These are phyloP conservation scores for Drosophila kambysellisi DNA, from an alignment of 2,888 invertebrate species.

Conservation along the genomic window DNA sequence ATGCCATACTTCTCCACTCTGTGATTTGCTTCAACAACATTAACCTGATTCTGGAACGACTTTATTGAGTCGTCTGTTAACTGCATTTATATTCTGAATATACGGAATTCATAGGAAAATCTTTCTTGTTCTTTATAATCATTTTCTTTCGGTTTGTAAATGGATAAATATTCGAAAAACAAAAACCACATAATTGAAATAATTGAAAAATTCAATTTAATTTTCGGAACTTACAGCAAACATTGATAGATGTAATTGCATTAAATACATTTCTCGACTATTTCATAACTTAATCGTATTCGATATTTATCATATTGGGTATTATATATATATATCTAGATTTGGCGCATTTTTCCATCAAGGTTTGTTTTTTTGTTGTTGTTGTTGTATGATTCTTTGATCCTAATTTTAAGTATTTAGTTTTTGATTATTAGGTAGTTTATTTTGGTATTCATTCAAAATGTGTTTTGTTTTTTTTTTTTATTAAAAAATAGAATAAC, in stretches of 20 bases:
- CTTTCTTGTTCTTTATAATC: not conserved
- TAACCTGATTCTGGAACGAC: conserved; percentile 63
- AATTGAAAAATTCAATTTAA: conserved; percentile 74
- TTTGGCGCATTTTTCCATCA: conserved; percentile 71
- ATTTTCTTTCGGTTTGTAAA: not conserved
- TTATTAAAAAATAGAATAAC: conserved; percentile 72
- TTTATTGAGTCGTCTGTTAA: conserved; percentile 58
- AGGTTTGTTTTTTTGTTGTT: conserved; percentile 33
- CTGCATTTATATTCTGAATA: conserved; percentile 54
- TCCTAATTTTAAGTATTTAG: conserved; percentile 40
- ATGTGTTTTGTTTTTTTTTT: conserved; percentile 31
- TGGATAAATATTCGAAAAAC: conserved; percentile 5
- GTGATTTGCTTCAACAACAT: conserved; percentile 26
- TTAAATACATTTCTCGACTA: conserved; percentile 56
- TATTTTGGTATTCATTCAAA: conserved; percentile 42
- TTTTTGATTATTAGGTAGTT: conserved; percentile 22
- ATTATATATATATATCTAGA: conserved; percentile 59
- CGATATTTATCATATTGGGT: conserved; percentile 32
- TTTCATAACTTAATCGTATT: conserved; percentile 44
- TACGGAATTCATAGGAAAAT: conserved; percentile 44
- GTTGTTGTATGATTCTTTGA: conserved; percentile 18
- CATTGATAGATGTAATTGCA: conserved; percentile 59
- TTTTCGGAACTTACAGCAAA: conserved; percentile 58
- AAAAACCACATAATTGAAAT: conserved; percentile 49
- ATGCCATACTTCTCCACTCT: conserved; percentile 22